These are phyloP conservation scores for Thamnophis elegans DNA, from an alignment of 2,797 vertebrate species.

Conservation along the genomic window DNA sequence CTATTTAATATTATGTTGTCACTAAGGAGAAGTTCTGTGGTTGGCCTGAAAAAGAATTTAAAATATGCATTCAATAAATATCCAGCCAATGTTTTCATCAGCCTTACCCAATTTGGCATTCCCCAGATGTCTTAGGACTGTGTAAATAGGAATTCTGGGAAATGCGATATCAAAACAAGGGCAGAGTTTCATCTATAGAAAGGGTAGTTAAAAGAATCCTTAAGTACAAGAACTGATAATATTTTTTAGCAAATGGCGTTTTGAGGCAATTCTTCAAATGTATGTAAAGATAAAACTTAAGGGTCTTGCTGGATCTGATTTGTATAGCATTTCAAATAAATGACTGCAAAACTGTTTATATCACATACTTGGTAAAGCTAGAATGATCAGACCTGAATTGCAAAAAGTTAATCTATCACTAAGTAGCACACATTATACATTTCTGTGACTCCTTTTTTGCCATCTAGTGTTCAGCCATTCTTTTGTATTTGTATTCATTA, in stretches of 20 bases:
- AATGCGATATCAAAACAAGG: neutral
- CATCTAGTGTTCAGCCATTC: neutral
- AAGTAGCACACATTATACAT: neutral
- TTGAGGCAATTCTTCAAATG: neutral
- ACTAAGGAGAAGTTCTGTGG: neutral
- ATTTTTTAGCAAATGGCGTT: neutral
- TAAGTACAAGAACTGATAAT: neutral
- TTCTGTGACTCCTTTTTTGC: neutral
- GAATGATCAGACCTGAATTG: neutral
- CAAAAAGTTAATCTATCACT: neutral
- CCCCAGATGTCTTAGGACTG: neutral
- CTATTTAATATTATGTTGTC: neutral
- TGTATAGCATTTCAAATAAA: neutral
- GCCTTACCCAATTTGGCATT: neutral
- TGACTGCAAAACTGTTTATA: neutral
- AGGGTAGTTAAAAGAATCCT: neutral
- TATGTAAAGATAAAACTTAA: neutral
- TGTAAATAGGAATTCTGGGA: neutral
- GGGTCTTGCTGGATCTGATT: neutral
- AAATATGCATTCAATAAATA: neutral
- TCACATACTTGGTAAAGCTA: neutral
- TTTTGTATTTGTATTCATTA: neutral
- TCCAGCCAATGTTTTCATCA: neutral
- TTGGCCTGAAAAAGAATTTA: neutral
- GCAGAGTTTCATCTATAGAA: neutral